Percentiles rank a stretch among this genome's conserved stretches.
Evolutionary conservation across 2,797 vertebrate genomes (phyloP).

Genomic region (Luscinia megarhynchos): DNA sequence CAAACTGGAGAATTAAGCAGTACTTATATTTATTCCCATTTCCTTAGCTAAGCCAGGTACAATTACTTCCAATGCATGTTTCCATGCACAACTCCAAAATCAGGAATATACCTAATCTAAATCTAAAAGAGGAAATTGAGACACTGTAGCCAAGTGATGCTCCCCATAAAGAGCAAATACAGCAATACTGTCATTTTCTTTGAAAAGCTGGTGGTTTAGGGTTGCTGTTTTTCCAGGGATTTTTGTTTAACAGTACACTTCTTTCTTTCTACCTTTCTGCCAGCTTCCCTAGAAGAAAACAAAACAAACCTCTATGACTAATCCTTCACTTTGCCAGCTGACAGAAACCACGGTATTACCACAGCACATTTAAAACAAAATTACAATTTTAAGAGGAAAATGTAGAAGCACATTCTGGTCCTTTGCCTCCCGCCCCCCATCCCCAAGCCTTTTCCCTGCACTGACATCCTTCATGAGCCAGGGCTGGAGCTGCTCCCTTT

Average conservation of each 20-base stretch:
- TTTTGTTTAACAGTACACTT: not conserved
- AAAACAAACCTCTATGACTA: slow-evolving; percentile 49
- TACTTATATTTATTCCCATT: not conserved
- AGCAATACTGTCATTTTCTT: not conserved
- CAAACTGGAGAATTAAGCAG: not conserved
- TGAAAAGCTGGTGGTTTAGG: not conserved
- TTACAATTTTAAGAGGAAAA: not conserved
- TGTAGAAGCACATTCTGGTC: not conserved
- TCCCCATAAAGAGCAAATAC: not conserved
- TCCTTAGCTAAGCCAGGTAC: not conserved
- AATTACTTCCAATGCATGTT: not conserved
- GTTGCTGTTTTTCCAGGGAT: not conserved
- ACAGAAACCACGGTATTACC: slow-evolving; percentile 2
- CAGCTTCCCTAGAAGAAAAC: slow-evolving; percentile 25
- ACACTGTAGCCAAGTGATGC: not conserved
- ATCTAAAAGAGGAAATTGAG: not conserved
- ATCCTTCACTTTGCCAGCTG: slow-evolving; percentile 22
- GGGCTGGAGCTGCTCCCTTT: not conserved
- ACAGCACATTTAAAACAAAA: not conserved
- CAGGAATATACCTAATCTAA: not conserved
- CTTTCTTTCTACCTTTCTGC: slow-evolving; percentile 29
- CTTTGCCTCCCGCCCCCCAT: not conserved
- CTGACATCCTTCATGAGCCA: not conserved
- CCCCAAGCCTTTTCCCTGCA: not conserved
- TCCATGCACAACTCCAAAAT: not conserved